These are phyloP conservation scores for Pygathrix nemaeus DNA, from an alignment of 2,113 vertebrate species.

Conservation along the genomic window DNA sequence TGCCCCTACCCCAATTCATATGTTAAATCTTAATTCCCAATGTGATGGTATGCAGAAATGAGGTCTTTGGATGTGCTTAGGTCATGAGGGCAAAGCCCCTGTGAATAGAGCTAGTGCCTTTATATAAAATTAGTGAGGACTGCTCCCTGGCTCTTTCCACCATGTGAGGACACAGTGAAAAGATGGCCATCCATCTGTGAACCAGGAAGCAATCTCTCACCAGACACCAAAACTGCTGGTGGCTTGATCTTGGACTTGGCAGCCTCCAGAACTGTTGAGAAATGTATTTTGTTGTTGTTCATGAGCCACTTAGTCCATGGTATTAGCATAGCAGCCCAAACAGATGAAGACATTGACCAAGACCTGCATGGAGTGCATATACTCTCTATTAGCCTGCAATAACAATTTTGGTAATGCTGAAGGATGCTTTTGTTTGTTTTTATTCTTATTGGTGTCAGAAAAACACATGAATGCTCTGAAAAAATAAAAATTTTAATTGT, in stretches of 20 bases:
- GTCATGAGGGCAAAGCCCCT: neutral
- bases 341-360: neutral
- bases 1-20: neutral
- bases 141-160: neutral
- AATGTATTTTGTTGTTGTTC: neutral
- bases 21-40: neutral
- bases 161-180: neutral
- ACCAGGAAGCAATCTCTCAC: neutral
- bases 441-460: neutral
- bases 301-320: too few relatives aligned
- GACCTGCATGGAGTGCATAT: neutral
- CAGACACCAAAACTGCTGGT: neutral
- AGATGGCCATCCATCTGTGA: neutral
- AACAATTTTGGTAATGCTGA: too few relatives aligned
- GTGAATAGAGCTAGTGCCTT: too few relatives aligned
- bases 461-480: neutral
- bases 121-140: neutral
- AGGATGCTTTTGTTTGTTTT: neutral
- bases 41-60: neutral
- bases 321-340: too few relatives aligned
- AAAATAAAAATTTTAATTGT: neutral
- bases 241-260: neutral
- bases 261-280: neutral
- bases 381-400: neutral
- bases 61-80: neutral